Evolutionary conservation across 2,113 vertebrate genomes (phyloP), one percentile per base, ranked within the genome.

Genomic region (Tor tambroides): DNA sequence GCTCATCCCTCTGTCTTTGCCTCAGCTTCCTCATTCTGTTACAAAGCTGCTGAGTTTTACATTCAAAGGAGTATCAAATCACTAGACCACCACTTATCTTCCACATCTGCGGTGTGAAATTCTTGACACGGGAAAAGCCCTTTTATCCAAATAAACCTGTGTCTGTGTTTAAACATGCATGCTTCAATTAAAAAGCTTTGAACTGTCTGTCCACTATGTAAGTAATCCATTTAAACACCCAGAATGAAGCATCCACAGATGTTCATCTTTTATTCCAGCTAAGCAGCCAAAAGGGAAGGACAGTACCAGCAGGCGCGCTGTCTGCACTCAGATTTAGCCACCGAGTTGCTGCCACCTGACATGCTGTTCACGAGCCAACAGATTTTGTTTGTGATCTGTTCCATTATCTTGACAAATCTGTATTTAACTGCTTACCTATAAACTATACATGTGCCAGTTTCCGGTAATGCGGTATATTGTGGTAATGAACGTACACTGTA

Each of bases 151-250:
- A 87, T 28, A 80, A 59, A 80, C 74, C 78, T 61, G 79, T 77
- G 65, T 90, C 61, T 88, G 85, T 77, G 85, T 84, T 86, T 87
- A 89, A 89, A 84, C 67, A 83, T 21, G 38, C 85, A 84, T 79
- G 35, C 67, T 77, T 88, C 76, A 83, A 79, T 90, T 85, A 85
- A 74, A 86, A 86, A 87, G 84, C 74, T 35, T 35, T 79, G 79
- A 56, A 56, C 79, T 86, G 49, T 83, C 77, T 85, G 87, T 90
- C 86, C 72, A 83, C 83, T 80, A 65, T 85, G 87, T 59, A 83
- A 72, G 79, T 84, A 88, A 90, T 88, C 87, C 86, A 87, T 74
- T 90, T 90, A 86, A 80, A 84, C 86, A 78, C 38, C 61, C 75
- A 71, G 84, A 87, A 87, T 86, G 84, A 87, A 85, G 87, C n/a